These are phyloP conservation scores for Drosophila peninsularis DNA, from an alignment of 2,888 invertebrate species.

Conservation along the genomic window DNA sequence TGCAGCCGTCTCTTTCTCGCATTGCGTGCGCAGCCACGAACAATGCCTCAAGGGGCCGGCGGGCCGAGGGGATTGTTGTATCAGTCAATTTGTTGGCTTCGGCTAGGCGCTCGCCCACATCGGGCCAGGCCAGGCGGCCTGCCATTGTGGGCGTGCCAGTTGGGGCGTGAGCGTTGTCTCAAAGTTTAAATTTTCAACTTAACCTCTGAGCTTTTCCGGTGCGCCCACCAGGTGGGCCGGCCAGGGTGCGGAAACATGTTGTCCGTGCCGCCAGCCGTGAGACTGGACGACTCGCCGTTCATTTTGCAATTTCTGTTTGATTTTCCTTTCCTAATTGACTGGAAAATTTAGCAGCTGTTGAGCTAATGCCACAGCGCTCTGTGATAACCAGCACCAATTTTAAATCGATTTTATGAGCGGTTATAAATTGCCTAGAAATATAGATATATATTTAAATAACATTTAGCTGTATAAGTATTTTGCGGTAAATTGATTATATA, in stretches of 20 bases:
- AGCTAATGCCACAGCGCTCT: conserved; percentile 20
- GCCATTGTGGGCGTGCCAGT: conserved; percentile 43
- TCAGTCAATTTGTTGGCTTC: conserved; percentile 54
- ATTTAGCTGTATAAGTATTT: neutral
- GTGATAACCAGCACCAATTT: conserved; percentile 26
- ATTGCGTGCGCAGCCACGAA: conserved; percentile 57
- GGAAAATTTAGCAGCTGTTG: conserved; percentile 74
- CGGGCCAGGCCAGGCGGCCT: conserved; percentile 29
- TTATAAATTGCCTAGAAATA: neutral
- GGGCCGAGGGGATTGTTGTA: conserved; percentile 48
- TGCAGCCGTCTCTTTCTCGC: conserved; percentile 42
- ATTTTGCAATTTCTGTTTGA: conserved; percentile 66
- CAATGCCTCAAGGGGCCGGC: conserved; percentile 38
- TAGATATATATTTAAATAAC: neutral
- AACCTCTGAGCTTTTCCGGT: conserved; percentile 72
- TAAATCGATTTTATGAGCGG: conserved; percentile 15
- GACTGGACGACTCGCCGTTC: conserved; percentile 15
- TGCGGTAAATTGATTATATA: too few species aligned
- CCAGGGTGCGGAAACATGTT: conserved; percentile 10
- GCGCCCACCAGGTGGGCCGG: conserved; percentile 17
- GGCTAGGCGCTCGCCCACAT: conserved; percentile 18
- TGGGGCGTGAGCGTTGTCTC: conserved; percentile 51
- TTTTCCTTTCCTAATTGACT: conserved; percentile 76
- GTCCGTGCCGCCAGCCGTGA: conserved; percentile 4
- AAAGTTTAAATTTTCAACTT: conserved; percentile 76